Evolutionary conservation across 1,140 invertebrate genomes (phyloP), one percentile per base, ranked within the genome.

Genomic region (Hypothenemus hampei): DNA sequence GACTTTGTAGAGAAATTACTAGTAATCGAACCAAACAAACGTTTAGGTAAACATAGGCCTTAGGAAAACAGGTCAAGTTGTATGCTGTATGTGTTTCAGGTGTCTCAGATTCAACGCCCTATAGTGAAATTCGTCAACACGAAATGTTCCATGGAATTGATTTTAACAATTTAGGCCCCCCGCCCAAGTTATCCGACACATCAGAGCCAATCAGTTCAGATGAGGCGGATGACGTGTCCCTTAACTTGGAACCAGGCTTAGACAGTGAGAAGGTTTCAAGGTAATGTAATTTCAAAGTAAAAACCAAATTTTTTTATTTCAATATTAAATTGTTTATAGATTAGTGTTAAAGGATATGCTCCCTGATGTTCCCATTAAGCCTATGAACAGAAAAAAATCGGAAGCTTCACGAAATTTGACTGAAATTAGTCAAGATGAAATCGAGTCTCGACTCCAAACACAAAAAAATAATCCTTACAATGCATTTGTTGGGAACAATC

Each of bases 1-100:
- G 88, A 96, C 73, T 78, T 99, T 45, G 89, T 99, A 13, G 76
- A 85, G 62, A 85, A 90, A 69, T 76, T 99, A 46, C 72, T 99
- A 54, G 89, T 89, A 35, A 65, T 93, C 37, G 85, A 96, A 39
- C 84, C 91, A 0, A 74, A 72, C 7, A 75, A 90, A 50, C 78
- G 95, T 63, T 69, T 98, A 33, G 55, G 52, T 55, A 55, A 37
- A 44, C 16, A 1, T 8, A 8, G 13, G 8, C 13, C 10, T 8
- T 31, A 11, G 10, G 26, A 8, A 31, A 8, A 11, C n/a, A 11
- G 8, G 3, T 31, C 13, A 3, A 13, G 11, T 37, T 37, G 18
- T 2, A 11, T 22, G 18, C 10, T 43, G 18, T 2, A 13, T 10
- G 8, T 16, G 7, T 20, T 2, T 26, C 21, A 51, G 95, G 95